phyloP scores from a whole-genome alignment of 2,888 invertebrate genomes.

The Mimumesa dahlbomi region DNA sequence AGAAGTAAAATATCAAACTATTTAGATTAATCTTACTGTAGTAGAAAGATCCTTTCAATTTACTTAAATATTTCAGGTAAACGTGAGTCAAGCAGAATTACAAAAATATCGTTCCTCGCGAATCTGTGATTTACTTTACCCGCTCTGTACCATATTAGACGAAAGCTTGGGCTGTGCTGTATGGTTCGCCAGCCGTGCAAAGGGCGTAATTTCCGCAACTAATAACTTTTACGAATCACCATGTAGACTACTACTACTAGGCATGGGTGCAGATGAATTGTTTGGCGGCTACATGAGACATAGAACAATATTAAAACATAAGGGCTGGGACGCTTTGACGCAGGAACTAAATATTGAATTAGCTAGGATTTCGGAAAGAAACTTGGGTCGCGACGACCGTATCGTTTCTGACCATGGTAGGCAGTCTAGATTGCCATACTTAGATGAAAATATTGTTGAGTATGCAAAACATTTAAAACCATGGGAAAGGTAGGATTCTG shows the following conservation, averaged over 20 bases:
- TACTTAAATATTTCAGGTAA: constrained; percentile 80
- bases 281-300: constrained; percentile 97
- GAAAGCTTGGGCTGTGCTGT: constrained; percentile 97
- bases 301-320: constrained; percentile 85
- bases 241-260: constrained; percentile 89
- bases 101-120: constrained; percentile 81
- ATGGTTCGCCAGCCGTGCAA: constrained; percentile 96
- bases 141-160: constrained; percentile 93
- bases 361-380: constrained; percentile 91
- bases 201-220: constrained; percentile 79
- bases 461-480: constrained; percentile 85
- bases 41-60: neutral
- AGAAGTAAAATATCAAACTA: constrained; percentile 81
- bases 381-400: constrained; percentile 97
- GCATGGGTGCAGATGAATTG: constrained; percentile 98
- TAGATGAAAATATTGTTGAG: constrained; percentile 87
- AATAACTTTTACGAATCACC: constrained; percentile 81
- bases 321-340: constrained; percentile 82
- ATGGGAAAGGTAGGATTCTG: constrained; percentile 85
- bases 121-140: constrained; percentile 91
- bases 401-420: constrained; percentile 94
- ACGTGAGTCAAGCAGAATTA: constrained; percentile 87
- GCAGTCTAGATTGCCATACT: constrained; percentile 90
- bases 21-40: constrained; percentile 5
- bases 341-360: constrained; percentile 87